Evolutionary conservation across 2,888 invertebrate genomes (phyloP).

Genomic region (Cordylochernes scorpioides): DNA sequence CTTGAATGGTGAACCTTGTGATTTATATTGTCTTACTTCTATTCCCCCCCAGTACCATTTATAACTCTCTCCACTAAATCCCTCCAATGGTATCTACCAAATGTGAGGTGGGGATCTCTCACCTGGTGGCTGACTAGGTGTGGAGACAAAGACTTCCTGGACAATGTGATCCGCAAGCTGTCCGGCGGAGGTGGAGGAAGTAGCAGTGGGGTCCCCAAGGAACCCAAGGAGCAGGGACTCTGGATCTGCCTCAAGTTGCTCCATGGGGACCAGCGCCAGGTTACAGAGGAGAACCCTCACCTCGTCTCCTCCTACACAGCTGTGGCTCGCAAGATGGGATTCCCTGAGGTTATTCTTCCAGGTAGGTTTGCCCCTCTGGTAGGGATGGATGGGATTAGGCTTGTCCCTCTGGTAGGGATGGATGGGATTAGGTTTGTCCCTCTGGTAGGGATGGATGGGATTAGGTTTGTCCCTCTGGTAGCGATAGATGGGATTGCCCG

Average conservation of each 20-base stretch:
- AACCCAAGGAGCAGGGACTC: slow-evolving; percentile 44
- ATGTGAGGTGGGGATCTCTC: too few relatives aligned
- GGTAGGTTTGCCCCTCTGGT: slow-evolving; percentile 32
- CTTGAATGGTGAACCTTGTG: too few relatives aligned
- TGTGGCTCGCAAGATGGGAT: slow-evolving; percentile 76
- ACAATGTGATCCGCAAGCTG: slow-evolving; percentile 23
- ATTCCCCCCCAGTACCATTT: too few relatives aligned
- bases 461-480: too few relatives aligned
- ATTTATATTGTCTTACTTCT: too few relatives aligned
- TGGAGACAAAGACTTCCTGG: slow-evolving; percentile 25
- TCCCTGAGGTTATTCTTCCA: slow-evolving; percentile 77
- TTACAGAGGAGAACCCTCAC: slow-evolving; percentile 64
- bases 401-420: slow-evolving; percentile 83
- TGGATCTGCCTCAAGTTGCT: slow-evolving; percentile 58
- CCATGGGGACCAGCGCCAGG: slow-evolving; percentile 64
- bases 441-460: background rate
- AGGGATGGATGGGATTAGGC: slow-evolving; percentile 49
- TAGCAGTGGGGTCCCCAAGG: slow-evolving; percentile 22
- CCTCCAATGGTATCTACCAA: too few relatives aligned
- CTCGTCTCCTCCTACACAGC: slow-evolving; percentile 52
- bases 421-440: slow-evolving; percentile 32
- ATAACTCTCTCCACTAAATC: too few relatives aligned
- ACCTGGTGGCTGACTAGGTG: too few relatives aligned
- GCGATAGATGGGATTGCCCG: too few relatives aligned
- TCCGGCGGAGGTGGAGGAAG: slow-evolving; percentile 24